These are phyloP conservation scores for Thymallus thymallus DNA, from an alignment of 2,113 vertebrate species.

Conservation along the genomic window DNA sequence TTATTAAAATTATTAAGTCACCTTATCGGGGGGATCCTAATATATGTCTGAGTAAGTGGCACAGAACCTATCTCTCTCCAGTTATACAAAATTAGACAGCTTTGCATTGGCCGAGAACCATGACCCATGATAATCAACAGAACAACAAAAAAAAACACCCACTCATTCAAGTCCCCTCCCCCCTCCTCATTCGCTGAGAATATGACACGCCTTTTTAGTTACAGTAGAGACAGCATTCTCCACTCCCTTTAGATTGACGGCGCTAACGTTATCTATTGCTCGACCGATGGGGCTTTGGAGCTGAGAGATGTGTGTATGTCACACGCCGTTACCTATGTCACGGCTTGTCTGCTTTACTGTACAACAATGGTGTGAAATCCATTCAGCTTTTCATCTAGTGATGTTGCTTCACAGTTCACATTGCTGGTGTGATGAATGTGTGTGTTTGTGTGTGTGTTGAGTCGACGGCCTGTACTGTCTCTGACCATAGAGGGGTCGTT, in stretches of 20 bases:
- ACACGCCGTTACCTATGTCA: conserved; percentile 41
- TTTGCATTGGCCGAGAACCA: too few species aligned
- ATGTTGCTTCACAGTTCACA: not conserved
- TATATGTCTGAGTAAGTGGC: too few species aligned
- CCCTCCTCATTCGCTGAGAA: conserved; percentile 8
- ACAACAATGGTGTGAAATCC: conserved; percentile 17
- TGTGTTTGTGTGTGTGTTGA: not conserved
- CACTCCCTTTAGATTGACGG: conserved; percentile 43
- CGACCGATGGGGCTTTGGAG: conserved; percentile 30
- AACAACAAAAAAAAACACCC: not conserved
- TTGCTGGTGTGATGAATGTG: not conserved
- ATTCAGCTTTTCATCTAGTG: conserved; percentile 6
- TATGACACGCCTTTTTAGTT: conserved; percentile 26
- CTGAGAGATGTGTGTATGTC: conserved; percentile 47
- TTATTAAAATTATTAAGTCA: too few species aligned
- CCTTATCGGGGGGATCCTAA: too few species aligned
- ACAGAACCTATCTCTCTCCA: too few species aligned
- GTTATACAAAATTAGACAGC: not conserved
- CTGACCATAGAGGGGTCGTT: too few species aligned
- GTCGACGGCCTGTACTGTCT: not conserved
- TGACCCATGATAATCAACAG: conserved; percentile 2
- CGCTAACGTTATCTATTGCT: conserved; percentile 32
- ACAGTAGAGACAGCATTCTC: conserved; percentile 9
- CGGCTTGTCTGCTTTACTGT: conserved; percentile 28
- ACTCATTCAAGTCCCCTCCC: not conserved